Conservation (phyloP, 2,797 vertebrate genomes). For the Adelosebastes latens region DNA sequence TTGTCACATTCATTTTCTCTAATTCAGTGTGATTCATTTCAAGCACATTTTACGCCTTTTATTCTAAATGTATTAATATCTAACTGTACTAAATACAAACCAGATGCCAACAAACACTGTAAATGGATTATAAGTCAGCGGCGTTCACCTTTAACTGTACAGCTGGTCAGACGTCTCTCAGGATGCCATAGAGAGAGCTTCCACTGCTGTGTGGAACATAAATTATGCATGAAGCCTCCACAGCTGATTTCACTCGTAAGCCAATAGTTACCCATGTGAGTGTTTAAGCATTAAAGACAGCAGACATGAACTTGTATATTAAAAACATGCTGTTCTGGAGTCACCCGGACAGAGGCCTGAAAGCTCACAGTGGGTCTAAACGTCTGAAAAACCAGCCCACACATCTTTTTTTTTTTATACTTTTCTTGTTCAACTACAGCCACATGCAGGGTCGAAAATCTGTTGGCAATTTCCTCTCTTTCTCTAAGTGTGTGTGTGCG, state of each 20-base stretch:
- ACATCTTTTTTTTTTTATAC: background rate
- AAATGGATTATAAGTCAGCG: background rate
- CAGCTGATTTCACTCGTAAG: conserved; percentile 28
- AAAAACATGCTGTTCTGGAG: conserved; percentile 27
- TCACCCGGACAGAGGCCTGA: background rate
- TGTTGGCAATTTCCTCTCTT: conserved; percentile 68
- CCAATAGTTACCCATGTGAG: conserved; percentile 24
- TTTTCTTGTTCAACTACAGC: conserved; percentile 19
- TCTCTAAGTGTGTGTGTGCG: conserved; percentile 17
- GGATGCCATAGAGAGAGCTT: conserved; percentile 19
- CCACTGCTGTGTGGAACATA: background rate
- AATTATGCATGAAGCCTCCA: conserved; percentile 1
- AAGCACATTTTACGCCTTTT: background rate
- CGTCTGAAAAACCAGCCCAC: background rate
- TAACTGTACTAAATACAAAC: background rate
- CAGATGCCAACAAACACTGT: conserved; percentile 24
- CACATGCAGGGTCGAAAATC: conserved; percentile 46
- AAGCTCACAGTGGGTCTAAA: background rate
- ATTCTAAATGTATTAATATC: background rate
- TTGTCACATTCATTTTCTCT: background rate
- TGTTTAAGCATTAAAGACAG: conserved; percentile 14
- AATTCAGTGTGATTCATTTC: background rate
- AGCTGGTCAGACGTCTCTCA: background rate
- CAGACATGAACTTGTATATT: conserved; percentile 1
- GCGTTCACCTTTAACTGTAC: background rate